phyloP scores from a whole-genome alignment of 2,797 vertebrate species.

The Numenius phaeopus region DNA sequence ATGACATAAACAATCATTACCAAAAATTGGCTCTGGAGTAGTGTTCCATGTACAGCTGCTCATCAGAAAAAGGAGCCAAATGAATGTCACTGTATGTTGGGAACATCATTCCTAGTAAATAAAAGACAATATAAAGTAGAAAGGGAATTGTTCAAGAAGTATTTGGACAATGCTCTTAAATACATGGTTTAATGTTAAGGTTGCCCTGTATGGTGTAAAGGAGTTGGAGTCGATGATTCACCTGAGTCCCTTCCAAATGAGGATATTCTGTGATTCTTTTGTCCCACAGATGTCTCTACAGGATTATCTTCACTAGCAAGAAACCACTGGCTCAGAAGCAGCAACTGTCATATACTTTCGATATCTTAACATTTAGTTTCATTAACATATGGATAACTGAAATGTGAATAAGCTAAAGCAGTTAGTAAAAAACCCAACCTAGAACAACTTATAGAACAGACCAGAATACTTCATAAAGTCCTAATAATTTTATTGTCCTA shows the following conservation, averaged over 20 bases:
- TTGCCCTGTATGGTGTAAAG: neutral
- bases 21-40: conserved; percentile 84
- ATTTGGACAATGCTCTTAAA: neutral
- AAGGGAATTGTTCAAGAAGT: neutral
- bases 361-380: neutral
- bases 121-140: conserved; percentile 44
- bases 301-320: neutral
- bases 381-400: neutral
- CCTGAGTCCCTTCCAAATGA: neutral
- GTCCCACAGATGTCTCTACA: neutral
- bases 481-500: neutral
- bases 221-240: neutral
- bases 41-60: conserved; percentile 86
- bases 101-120: conserved; percentile 84
- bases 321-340: neutral
- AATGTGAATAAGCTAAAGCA: neutral
- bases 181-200: neutral
- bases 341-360: neutral
- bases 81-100: conserved; percentile 83
- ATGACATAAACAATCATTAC: conserved; percentile 66
- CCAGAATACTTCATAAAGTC: neutral
- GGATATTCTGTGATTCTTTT: neutral
- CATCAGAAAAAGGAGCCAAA: conserved; percentile 87
- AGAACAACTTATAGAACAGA: neutral
- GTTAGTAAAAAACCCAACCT: neutral